phyloP scores from a whole-genome alignment of 2,797 vertebrate genomes.

The Platalea minor region DNA sequence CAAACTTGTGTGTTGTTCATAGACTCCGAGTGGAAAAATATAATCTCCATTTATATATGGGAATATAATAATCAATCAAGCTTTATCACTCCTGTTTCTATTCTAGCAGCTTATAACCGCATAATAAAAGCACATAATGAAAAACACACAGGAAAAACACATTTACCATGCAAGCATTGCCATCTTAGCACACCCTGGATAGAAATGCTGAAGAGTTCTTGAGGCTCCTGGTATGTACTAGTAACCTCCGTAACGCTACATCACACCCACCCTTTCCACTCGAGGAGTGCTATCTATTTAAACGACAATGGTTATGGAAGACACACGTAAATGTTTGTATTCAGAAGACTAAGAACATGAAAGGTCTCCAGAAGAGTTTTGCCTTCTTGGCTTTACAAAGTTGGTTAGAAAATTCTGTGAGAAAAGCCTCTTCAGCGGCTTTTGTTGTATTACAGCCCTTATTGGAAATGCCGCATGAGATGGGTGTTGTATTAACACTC shows the following conservation, averaged over 20 bases:
- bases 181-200: neutral
- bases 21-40: neutral
- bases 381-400: neutral
- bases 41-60: neutral
- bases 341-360: neutral
- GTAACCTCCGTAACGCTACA: neutral
- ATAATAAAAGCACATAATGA: constrained; percentile 61
- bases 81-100: constrained; percentile 39
- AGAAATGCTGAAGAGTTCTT: constrained; percentile 17
- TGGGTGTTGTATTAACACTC: neutral
- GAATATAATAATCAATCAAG: constrained; percentile 55
- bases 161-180: constrained; percentile 1
- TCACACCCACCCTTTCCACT: neutral
- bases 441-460: neutral
- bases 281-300: neutral
- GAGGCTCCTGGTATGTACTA: neutral
- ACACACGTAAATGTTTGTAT: neutral
- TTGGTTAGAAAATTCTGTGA: neutral
- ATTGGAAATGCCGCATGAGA: neutral
- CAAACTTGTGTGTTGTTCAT: constrained; percentile 15
- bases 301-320: neutral
- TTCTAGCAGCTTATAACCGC: constrained; percentile 58
- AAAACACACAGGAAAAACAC: constrained; percentile 55
- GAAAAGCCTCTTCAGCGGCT: constrained; percentile 9
- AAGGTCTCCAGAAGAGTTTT: neutral